Conservation (phyloP, 2,797 vertebrate genomes). For the Nannoperca obscura region DNA sequence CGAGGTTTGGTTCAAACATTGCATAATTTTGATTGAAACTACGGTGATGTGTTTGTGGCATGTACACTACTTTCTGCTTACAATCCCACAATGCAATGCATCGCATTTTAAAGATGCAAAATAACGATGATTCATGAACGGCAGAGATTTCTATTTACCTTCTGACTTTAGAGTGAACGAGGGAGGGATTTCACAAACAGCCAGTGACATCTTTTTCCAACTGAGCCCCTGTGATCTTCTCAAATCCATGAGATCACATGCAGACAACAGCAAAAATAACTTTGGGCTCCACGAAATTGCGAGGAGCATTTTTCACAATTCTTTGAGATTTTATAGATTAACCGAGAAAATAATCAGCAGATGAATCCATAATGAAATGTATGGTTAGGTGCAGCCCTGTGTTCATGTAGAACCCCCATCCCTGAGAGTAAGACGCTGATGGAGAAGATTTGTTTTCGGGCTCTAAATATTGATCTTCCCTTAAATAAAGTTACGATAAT, state of each 20-base stretch:
- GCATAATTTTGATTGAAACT: not conserved
- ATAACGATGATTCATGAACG: not conserved
- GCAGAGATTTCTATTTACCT: not conserved
- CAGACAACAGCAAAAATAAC: not conserved
- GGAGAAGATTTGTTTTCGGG: not conserved
- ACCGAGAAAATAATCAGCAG: too few species aligned
- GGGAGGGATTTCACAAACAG: not conserved
- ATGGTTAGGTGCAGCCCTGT: too few species aligned
- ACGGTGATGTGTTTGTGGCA: not conserved
- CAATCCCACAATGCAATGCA: not conserved
- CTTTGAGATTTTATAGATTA: too few species aligned
- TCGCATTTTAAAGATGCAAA: not conserved
- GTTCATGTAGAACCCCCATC: not conserved
- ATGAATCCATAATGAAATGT: too few species aligned
- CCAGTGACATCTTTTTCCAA: not conserved
- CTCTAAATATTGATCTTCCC: not conserved
- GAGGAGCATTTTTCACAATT: too few species aligned
- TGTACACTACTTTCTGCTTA: not conserved
- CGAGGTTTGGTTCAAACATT: not conserved
- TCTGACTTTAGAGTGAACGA: not conserved
- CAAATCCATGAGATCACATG: not conserved
- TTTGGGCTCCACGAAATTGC: too few species aligned
- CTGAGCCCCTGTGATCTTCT: not conserved
- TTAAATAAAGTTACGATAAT: not conserved
- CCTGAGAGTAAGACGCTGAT: not conserved